Percentiles rank a stretch among this genome's conserved stretches.
phyloP scores from a whole-genome alignment of 2,113 vertebrate species.

The Podarcis raffonei region DNA sequence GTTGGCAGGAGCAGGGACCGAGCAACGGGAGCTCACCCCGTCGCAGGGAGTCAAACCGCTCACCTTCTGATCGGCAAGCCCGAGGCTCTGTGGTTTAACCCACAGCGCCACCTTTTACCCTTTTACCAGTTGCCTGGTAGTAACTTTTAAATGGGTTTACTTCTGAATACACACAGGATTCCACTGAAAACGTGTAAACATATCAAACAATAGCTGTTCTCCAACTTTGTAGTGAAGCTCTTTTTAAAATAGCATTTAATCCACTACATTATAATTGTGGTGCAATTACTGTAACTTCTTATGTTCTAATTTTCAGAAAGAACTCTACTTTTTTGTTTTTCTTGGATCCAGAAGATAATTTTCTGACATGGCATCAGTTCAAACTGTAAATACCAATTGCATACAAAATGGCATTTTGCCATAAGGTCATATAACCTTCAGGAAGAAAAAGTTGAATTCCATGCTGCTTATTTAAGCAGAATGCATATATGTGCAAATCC shows the following conservation, averaged over 20 bases:
- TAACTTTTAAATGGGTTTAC: background rate
- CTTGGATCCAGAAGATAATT: background rate
- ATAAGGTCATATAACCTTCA: background rate
- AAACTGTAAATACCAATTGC: background rate
- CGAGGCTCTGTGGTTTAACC: too few species aligned
- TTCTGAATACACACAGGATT: background rate
- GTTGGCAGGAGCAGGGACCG: too few species aligned
- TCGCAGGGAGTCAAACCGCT: too few species aligned
- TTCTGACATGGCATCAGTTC: background rate
- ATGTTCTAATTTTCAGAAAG: background rate
- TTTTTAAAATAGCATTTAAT: background rate
- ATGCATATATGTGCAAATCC: background rate
- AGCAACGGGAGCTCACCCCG: too few species aligned
- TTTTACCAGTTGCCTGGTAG: background rate
- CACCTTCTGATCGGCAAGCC: too few species aligned
- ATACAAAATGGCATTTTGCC: background rate
- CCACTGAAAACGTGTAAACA: background rate
- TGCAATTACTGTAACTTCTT: background rate
- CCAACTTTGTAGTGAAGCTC: background rate
- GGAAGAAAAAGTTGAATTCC: background rate
- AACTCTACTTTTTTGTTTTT: background rate
- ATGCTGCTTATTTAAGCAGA: slow-evolving; percentile 5
- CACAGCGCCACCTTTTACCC: too few species aligned
- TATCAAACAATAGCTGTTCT: background rate
- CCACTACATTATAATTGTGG: background rate